Base-by-base conservation (phyloP, 1,140 invertebrate species). In the Neodiprion virginianus region DNA sequence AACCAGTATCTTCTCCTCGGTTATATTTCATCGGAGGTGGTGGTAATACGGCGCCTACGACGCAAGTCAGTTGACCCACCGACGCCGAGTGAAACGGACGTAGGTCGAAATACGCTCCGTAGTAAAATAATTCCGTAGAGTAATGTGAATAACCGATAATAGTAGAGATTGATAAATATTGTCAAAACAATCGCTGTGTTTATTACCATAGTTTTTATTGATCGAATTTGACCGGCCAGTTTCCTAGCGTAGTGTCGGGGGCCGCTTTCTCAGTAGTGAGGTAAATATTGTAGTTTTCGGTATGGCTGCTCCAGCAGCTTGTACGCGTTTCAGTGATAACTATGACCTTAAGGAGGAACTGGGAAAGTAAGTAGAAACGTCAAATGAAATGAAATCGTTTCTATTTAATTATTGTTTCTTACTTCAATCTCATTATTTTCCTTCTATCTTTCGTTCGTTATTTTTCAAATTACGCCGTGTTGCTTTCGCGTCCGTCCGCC, bases 321-420 rank as follows among this genome's bases (percentile, higher is more conserved):
- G 94, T 91, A 97, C 95, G 85, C 92, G 95, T 87, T 99, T 99
- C 91, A 98, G 96, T 89, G 98, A 99, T 90, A 99, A 99, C 90
- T 99, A 99, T 90, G 98, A 99, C 84, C 93, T 99, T 78, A 99
- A 99, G 91, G 98, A 99, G 91, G 98, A 99, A 92, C 92, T 99
- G 83, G 98, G 98, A 89, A 99, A 99, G 96, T 98, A 93, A 95
- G 97, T 97, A 89, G 28, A 40, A 40, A 40, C 28, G 28, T 40
- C 28, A 40, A 40, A 17, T 21, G 28, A 67, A 69, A 69, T 53
- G n/a, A 71, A 69, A 69, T 48, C 21, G 66, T 50, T 69, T 14
- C 48, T 61, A 73, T 66, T 67, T 7, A 14, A 40, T 65, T 48
- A 12, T 14, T 28, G 1, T 53, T 71, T 71, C 28, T 23, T n/a